Percentiles rank a stretch among this genome's conserved stretches.
These are phyloP conservation scores for Volucella zonaria DNA, from an alignment of 2,888 invertebrate species.

Conservation along the genomic window DNA sequence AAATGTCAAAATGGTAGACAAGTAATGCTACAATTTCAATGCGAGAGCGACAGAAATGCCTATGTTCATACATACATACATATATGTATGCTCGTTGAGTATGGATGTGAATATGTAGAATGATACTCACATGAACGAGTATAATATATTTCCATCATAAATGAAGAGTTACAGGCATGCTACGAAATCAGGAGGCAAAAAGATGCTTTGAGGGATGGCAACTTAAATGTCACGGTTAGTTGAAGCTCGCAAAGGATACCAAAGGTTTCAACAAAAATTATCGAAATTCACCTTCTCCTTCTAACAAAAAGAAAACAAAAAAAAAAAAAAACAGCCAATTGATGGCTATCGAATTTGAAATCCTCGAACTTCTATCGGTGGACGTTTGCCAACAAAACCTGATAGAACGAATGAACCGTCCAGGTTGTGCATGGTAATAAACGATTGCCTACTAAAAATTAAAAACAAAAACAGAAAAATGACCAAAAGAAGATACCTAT, in stretches of 20 bases:
- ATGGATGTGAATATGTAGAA: background rate
- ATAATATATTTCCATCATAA: slow-evolving; percentile 65
- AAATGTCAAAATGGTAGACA: slow-evolving; percentile 82
- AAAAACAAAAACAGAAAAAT: slow-evolving; percentile 49
- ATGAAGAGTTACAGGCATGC: slow-evolving; percentile 68
- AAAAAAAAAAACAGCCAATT: slow-evolving; percentile 50
- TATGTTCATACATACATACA: slow-evolving; percentile 10
- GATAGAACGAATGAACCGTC: slow-evolving; percentile 7
- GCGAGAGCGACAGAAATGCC: slow-evolving; percentile 60
- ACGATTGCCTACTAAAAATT: slow-evolving; percentile 72
- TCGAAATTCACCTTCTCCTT: slow-evolving; percentile 31
- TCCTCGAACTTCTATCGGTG: slow-evolving; percentile 63
- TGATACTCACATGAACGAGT: background rate
- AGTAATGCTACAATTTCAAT: slow-evolving; percentile 80
- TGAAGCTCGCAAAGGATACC: slow-evolving; percentile 57
- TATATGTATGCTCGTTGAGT: slow-evolving; percentile 12
- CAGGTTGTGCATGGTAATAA: slow-evolving; percentile 63
- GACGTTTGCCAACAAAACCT: slow-evolving; percentile 55
- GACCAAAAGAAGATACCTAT: slow-evolving; percentile 3
- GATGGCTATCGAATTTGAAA: slow-evolving; percentile 72
- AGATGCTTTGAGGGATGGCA: slow-evolving; percentile 54
- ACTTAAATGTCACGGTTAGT: slow-evolving; percentile 71
- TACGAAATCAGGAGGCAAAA: slow-evolving; percentile 37
- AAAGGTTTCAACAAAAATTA: slow-evolving; percentile 61
- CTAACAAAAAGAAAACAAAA: slow-evolving; percentile 18